phyloP scores from a whole-genome alignment of 2,797 vertebrate genomes.

The Alca torda region DNA sequence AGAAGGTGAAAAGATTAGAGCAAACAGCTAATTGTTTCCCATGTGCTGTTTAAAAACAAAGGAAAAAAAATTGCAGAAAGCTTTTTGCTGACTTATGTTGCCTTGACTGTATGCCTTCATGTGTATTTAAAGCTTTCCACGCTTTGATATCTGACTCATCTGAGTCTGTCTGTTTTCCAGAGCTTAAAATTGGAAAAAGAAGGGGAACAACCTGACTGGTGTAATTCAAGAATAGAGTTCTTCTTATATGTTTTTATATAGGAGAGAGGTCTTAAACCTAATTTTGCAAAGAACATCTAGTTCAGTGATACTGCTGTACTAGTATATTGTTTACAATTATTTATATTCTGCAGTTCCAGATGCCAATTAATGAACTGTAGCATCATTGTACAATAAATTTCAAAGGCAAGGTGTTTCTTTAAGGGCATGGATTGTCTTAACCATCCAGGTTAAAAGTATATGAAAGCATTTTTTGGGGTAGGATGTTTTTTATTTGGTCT shows the following conservation, averaged over 20 bases:
- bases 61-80: neutral
- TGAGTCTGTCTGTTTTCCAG: neutral
- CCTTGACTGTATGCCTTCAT: neutral
- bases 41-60: neutral
- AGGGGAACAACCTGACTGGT: neutral
- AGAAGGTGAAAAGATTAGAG: conserved; percentile 2
- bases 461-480: neutral
- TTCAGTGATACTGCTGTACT: neutral
- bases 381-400: neutral
- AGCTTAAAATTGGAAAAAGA: neutral
- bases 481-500: neutral
- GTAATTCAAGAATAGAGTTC: neutral
- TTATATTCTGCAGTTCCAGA: neutral
- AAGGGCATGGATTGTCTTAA: neutral
- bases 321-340: neutral
- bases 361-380: neutral
- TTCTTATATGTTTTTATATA: neutral
- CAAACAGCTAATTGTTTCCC: neutral
- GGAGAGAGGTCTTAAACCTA: neutral
- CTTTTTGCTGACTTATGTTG: neutral
- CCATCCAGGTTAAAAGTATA: neutral
- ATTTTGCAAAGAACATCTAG: neutral
- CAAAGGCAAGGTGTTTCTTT: neutral
- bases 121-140: neutral
- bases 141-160: neutral